Evolutionary conservation across 2,113 vertebrate species (phyloP).

Genomic region (Malurus melanocephalus): DNA sequence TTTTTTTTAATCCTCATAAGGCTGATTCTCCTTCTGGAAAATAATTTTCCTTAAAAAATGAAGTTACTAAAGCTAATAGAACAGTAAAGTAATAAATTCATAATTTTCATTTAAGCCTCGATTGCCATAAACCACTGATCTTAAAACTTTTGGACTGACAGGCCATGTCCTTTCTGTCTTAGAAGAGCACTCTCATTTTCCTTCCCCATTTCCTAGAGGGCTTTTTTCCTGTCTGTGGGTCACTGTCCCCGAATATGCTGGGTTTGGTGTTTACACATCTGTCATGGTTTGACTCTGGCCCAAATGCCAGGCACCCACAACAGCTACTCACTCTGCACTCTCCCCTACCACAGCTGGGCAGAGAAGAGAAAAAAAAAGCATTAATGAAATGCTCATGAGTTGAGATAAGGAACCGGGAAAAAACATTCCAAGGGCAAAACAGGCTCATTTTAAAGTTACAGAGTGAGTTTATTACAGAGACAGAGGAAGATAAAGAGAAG

Average conservation of each 20-base stretch:
- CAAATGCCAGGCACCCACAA: too few relatives aligned
- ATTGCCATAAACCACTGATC: neutral
- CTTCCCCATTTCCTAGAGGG: neutral
- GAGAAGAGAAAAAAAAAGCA: too few relatives aligned
- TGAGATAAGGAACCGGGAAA: too few relatives aligned
- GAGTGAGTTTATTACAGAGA: too few relatives aligned
- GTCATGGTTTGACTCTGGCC: too few relatives aligned
- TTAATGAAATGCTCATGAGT: too few relatives aligned
- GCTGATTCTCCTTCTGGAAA: neutral
- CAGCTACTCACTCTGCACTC: too few relatives aligned
- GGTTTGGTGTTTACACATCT: neutral
- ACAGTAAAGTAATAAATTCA: neutral
- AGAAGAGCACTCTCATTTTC: neutral
- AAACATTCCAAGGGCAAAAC: too few relatives aligned
- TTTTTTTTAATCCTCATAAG: neutral
- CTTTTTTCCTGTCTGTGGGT: neutral
- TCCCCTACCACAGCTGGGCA: too few relatives aligned
- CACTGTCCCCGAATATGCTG: neutral
- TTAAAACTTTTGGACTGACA: neutral
- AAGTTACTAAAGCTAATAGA: neutral
- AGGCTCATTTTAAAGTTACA: too few relatives aligned
- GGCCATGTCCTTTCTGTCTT: neutral
- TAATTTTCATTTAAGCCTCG: neutral
- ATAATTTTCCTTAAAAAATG: neutral
- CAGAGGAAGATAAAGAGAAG: too few relatives aligned